Evolutionary conservation across 2,113 vertebrate species (phyloP), one percentile per base, ranked within the genome.

Genomic region (Gambusia holbrooki): DNA sequence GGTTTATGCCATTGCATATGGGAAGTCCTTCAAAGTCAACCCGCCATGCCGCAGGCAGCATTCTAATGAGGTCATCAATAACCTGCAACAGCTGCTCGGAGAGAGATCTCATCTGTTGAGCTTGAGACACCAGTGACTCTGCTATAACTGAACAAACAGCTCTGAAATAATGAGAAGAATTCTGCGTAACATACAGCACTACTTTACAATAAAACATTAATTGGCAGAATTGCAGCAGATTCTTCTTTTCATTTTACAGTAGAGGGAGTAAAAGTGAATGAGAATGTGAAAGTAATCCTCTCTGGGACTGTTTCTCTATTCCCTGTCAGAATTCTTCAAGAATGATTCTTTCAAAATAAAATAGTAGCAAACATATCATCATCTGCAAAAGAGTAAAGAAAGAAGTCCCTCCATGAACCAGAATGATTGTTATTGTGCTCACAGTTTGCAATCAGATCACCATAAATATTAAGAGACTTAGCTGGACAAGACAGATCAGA

Each of bases 31-130:
- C 93, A 94, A 74, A 88, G 93, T 94, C 87, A 86, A 66, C 51
- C 90, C 92, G 79, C 81, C 72, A 25, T 90, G 92, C 96, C 90
- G 91, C 94, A 89, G 95, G 96, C 95, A 93, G 95, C 92, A 88
- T 95, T 92, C 93, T 96, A 96, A 97, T 96, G 95, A 95, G 95
- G 92, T 94, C 96, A 96, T 97, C 95, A 95, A 96, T 96, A 97
- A 97, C 94, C 93, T 89, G 91, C 91, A 96, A 95, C 96, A 97
- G 96, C 96, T 97, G 96, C 95, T 96, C 90, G 71, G 83, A 94
- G 92, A 95, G 93, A 92, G 93, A 95, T 82, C 93, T 96, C 94
- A 95, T 95, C 94, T 96, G 95, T 90, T 95, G 85, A 89, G 84
- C 87, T 80, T 60, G 22, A 69, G 80, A 86, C 81, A 87, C 86